Conservation (phyloP, 2,888 invertebrate species). For the Vesta saturnalis region DNA sequence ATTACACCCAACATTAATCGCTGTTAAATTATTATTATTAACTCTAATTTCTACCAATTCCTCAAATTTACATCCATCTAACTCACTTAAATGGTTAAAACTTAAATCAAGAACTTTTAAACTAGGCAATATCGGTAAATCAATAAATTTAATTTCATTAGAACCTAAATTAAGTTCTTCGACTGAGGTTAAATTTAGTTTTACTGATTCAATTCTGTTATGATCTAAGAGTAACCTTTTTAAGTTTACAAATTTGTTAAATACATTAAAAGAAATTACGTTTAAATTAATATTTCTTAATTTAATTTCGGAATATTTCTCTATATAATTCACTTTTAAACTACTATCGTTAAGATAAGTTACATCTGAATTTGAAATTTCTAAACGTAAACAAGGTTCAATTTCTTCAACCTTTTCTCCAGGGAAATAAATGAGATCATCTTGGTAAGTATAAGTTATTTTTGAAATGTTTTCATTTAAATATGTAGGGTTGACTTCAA, state of each 20-base stretch:
- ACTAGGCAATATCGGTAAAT: background rate
- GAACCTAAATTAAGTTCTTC: conserved; percentile 54
- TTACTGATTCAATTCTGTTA: conserved; percentile 51
- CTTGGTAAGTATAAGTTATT: background rate
- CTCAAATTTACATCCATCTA: conserved; percentile 18
- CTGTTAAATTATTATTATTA: conserved; percentile 56
- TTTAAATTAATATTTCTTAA: background rate
- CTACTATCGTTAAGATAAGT: background rate
- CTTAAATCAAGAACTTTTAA: conserved; percentile 15
- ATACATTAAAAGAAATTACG: no score
- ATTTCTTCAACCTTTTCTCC: background rate
- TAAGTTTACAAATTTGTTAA: background rate
- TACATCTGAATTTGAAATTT: background rate
- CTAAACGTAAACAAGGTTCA: conserved; percentile 2
- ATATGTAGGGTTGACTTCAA: background rate
- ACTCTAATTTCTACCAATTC: conserved; percentile 38
- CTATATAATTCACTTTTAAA: background rate
- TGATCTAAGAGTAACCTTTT: conserved; percentile 2
- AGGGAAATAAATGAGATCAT: background rate
- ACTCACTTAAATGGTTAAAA: conserved; percentile 6
- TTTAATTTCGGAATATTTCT: background rate
- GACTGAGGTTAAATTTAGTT: conserved; percentile 57
- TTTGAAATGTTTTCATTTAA: background rate
- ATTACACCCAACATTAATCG: conserved; percentile 44
- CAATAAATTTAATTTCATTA: conserved; percentile 48